A percentile compares a stretch with the other conserved stretches of the same genome.
Evolutionary conservation across 2,888 invertebrate species (phyloP).

Genomic region (Dynastes maya): DNA sequence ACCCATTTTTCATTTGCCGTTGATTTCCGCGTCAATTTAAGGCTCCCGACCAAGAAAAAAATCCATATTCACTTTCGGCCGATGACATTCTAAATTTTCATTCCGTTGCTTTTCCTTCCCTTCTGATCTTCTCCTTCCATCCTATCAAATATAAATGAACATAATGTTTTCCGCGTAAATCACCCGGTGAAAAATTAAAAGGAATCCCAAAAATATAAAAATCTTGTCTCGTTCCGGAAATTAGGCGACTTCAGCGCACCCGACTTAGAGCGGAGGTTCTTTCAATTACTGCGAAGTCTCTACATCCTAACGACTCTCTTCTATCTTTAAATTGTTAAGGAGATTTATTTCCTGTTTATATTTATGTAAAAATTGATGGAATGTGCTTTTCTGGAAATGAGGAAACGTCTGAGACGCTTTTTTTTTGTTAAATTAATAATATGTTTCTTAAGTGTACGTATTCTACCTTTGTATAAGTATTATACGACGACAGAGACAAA

Average conservation of each 20-base stretch:
- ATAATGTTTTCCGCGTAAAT: slow-evolving; percentile 47
- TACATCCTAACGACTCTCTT: slow-evolving; percentile 53
- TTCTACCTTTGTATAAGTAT: too few species aligned
- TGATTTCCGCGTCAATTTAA: slow-evolving; percentile 25
- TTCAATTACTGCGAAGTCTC: slow-evolving; percentile 57
- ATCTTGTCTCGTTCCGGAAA: slow-evolving; percentile 59
- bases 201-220: slow-evolving; percentile 57
- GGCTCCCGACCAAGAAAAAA: not conserved
- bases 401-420: not conserved
- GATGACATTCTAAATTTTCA: slow-evolving; percentile 21
- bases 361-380: slow-evolving; percentile 49
- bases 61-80: slow-evolving; percentile 9
- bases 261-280: slow-evolving; percentile 55
- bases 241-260: slow-evolving; percentile 56
- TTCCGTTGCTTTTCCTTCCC: slow-evolving; percentile 20
- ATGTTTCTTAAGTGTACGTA: too few species aligned
- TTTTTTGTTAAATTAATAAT: too few species aligned
- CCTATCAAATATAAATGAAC: slow-evolving; percentile 44
- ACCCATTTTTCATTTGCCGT: not conserved
- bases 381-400: not conserved
- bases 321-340: slow-evolving; percentile 60
- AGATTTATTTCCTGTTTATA: slow-evolving; percentile 62
- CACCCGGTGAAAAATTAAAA: slow-evolving; percentile 50
- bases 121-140: slow-evolving; percentile 1
- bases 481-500: too few species aligned